Conservation (phyloP, 64 coral and sea anemone genomes). For the Hydrozoanthus tunicans region DNA sequence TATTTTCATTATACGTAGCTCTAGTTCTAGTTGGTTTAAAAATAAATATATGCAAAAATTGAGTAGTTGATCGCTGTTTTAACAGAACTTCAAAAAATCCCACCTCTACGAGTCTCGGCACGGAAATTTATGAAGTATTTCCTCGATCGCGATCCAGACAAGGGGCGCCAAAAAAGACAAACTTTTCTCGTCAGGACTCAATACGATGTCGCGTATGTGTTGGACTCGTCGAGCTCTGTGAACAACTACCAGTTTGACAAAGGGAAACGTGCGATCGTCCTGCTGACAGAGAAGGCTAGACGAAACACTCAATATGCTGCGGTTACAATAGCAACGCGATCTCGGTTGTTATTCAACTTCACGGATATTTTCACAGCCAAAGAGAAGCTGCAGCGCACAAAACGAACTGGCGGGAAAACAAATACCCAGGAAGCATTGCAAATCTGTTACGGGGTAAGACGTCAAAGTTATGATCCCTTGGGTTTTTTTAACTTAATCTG, state of each 20-base stretch:
- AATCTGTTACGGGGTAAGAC: constrained; percentile 56
- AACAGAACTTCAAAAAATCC: constrained; percentile 58
- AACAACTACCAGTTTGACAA: constrained; percentile 50
- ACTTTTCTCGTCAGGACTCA: neutral
- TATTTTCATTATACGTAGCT: too few relatives aligned
- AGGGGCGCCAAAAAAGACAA: constrained; percentile 48
- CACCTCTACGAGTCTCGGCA: constrained; percentile 34
- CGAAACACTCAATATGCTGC: constrained; percentile 57
- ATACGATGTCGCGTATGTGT: constrained; percentile 60
- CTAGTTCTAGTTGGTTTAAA: too few relatives aligned
- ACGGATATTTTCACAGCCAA: constrained; percentile 31
- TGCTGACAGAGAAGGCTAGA: constrained; percentile 26
- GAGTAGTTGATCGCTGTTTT: neutral
- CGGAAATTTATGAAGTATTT: constrained; percentile 77
- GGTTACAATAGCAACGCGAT: constrained; percentile 53
- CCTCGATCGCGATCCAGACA: constrained; percentile 35
- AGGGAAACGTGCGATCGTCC: constrained; percentile 1
- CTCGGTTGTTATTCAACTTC: constrained; percentile 50
- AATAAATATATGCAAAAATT: too few relatives aligned
- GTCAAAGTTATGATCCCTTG: too few relatives aligned
- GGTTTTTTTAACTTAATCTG: too few relatives aligned
- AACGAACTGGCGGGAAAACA: constrained; percentile 66
- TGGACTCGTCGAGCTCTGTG: constrained; percentile 73
- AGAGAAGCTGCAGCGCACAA: constrained; percentile 26
- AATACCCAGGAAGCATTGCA: constrained; percentile 80